phyloP scores from a whole-genome alignment of 2,113 vertebrate species.

The Nycticryphes semicollaris region DNA sequence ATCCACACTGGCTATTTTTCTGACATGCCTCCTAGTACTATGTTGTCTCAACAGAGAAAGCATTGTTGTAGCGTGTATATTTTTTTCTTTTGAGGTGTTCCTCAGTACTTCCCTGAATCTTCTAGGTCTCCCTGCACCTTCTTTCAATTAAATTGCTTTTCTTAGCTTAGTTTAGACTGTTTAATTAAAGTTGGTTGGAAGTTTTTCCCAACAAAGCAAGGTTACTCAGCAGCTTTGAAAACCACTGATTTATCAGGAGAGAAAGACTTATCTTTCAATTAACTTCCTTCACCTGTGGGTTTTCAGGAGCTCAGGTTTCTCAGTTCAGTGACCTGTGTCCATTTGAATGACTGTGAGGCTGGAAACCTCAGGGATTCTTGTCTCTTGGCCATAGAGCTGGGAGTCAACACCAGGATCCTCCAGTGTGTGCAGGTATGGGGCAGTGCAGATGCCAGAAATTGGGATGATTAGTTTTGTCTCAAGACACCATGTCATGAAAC shows the following conservation, averaged over 20 bases:
- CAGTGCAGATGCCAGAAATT: background rate
- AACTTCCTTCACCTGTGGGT: conserved; percentile 5
- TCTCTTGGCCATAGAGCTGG: background rate
- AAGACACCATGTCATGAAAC: background rate
- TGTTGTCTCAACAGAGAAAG: background rate
- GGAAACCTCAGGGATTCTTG: background rate
- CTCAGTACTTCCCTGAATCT: background rate
- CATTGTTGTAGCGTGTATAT: accelerated
- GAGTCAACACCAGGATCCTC: background rate
- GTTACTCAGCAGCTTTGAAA: conserved; percentile 23
- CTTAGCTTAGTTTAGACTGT: background rate
- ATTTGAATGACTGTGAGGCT: background rate
- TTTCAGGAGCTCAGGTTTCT: background rate
- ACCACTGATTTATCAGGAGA: conserved; percentile 15
- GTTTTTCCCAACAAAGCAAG: background rate
- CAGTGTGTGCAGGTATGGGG: background rate
- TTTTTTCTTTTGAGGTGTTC: background rate
- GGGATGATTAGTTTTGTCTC: background rate
- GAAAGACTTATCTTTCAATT: conserved; percentile 25
- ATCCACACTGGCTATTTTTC: background rate
- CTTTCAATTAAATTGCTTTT: conserved; percentile 27
- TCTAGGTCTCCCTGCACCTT: background rate
- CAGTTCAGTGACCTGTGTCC: background rate
- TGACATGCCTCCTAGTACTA: background rate
- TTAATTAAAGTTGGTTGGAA: conserved; percentile 15